Evolutionary conservation across 2,113 vertebrate species (phyloP), one percentile per base, ranked within the genome.

Genomic region (Chionomys nivalis): DNA sequence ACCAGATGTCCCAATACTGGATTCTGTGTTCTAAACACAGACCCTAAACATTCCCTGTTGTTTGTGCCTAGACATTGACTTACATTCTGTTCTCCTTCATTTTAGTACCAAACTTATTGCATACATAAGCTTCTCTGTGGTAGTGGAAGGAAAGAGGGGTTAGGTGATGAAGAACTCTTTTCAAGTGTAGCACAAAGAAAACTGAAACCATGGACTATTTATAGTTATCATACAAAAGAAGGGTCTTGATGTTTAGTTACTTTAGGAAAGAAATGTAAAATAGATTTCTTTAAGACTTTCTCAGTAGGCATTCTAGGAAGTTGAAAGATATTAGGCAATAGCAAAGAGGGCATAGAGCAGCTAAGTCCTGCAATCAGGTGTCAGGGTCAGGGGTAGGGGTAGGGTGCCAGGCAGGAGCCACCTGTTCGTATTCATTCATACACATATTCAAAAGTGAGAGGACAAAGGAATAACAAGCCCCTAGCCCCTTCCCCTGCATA

Each of bases 221-320:
- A 73, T 95, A 91, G 28, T 28, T 87, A 90, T 44, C 87, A 92
- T 52, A 93, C 61, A 44, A 76, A 86, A 93, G 89, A 91, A 91
- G 76, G 63, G 26, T 65, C 58, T 93, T 23, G 2, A 70, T 93
- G 79, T 87, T 72, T 42, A 36, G 7, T 72, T 93, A 58, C 47
- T 93, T 96, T 92, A 52, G 39, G 94, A 82, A 94, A 95, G 92
- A 89, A 89, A 89, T 31, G 31, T 86, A 77, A 87, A 86, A 61
- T 77, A 61, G 82, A 52, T 90, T 95, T 95, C 65, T 94, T 90
- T 83, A 93, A 68, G 31, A 66, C 82, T 49, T 77, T 94, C 72
- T 78, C 49, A 61, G 42, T 52, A 92, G 78, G 83, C 75, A 63
- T 89, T 97, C 65, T 92, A 65, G 26, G 36, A 94, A 97, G 55